Evolutionary conservation across 2,797 vertebrate species (phyloP), one percentile per base, ranked within the genome.

Genomic region (Telmatherina bonti): DNA sequence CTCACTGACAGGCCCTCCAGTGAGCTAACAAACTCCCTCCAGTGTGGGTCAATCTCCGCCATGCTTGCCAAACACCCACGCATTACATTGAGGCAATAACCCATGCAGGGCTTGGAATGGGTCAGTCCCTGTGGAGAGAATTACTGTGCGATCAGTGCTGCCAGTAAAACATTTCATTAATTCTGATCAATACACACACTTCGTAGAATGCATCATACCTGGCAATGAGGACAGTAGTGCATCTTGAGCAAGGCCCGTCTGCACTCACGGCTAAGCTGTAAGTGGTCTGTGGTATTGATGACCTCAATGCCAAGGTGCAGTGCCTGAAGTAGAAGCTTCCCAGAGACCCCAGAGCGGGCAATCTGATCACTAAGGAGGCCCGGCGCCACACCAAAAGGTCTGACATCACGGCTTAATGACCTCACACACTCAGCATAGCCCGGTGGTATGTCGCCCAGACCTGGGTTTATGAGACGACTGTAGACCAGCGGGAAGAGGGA

Each of bases 241-340:
- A 97, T 96, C 67, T 92, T 93, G 72, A 97, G 89, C 22, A 98
- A 87, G 3, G 93, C 95, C 26, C 92, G 91, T 45, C 93, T 86
- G 76, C 97, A 97, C 67, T 96, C 96, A 0, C 94, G 93, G 79
- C 95, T 95, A 78, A 96, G 93, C 74, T 71, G 93, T 51, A 96
- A 80, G 63, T 96, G 95, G 77, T 96, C 96, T 0, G 97, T 97
- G 26, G 96, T 96, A 58, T 96, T 97, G 88, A 98, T 96, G 82
- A 97, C 95, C 91, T 98, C 96, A 0, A 96, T 93, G 53, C 95
- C 96, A 27, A 97, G 89, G 81, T 97, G 96, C 77, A 98, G 88
- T 0, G 96, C 95, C 87, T 97, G 96, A 49, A 97, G 90, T 53
- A 97, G 96, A 2, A 94, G 85, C 61, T 93, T 93, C 52, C 91